These are phyloP conservation scores for Neodontobutis hainanensis DNA, from an alignment of 2,113 vertebrate species.

Conservation along the genomic window DNA sequence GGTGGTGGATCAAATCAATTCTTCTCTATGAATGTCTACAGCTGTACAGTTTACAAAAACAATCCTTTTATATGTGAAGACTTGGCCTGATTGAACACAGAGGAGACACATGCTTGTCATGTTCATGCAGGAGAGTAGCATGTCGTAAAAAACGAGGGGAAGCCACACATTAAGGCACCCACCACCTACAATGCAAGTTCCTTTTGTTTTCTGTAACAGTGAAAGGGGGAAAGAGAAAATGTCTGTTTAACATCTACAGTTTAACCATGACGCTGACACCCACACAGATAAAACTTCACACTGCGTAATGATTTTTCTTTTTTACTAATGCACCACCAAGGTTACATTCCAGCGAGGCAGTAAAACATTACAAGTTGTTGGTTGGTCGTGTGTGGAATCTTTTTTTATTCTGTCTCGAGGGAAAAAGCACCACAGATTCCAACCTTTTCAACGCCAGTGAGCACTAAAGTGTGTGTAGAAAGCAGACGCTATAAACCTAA, in stretches of 20 bases:
- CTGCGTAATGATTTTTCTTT: conserved; percentile 1
- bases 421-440: neutral
- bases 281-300: conserved; percentile 22
- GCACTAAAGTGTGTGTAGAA: neutral
- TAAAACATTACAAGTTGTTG: neutral
- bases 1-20: no score
- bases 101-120: neutral
- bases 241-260: conserved; percentile 28
- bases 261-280: conserved; percentile 25
- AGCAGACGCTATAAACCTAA: neutral
- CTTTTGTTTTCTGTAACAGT: conserved; percentile 76
- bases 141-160: conserved; percentile 11
- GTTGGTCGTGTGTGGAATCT: neutral
- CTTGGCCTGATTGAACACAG: neutral
- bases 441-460: neutral
- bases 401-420: neutral
- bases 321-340: neutral
- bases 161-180: conserved; percentile 62
- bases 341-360: neutral
- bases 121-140: conserved; percentile 38
- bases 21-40: no score
- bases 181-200: conserved; percentile 80
- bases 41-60: neutral
- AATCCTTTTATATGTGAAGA: neutral
- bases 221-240: conserved; percentile 45